Percentiles rank a stretch among this genome's conserved stretches.
Conservation (phyloP, 2,888 invertebrate species). For the Ferrisia virgata region DNA sequence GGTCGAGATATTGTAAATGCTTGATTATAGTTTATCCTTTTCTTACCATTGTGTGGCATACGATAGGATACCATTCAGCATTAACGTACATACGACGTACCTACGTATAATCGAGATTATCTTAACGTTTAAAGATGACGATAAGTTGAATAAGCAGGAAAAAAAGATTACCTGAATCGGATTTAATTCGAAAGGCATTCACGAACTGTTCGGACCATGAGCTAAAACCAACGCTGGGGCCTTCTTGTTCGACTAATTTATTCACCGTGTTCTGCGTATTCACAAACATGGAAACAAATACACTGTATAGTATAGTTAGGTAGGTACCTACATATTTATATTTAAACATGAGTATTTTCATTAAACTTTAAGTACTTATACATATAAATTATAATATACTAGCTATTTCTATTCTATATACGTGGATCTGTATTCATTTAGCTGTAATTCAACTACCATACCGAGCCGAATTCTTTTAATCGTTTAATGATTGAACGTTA, state of each 20-base stretch:
- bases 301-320: background rate
- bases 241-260: slow-evolving; percentile 94
- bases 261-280: slow-evolving; percentile 87
- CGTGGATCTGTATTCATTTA: no score
- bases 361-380: no score
- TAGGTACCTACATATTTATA: background rate
- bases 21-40: no score
- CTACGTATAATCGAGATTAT: no score
- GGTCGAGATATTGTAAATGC: background rate
- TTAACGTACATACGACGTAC: background rate
- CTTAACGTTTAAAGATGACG: background rate
- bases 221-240: slow-evolving; percentile 84
- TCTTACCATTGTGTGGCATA: no score
- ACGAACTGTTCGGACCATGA: slow-evolving; percentile 99
- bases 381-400: no score
- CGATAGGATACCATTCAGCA: no score
- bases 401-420: no score
- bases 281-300: slow-evolving; percentile 33
- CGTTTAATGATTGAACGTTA: no score
- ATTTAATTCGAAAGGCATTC: slow-evolving; percentile 84
- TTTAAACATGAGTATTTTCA: no score
- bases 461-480: no score
- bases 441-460: no score
- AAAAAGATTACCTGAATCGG: slow-evolving; percentile 9
- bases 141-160: background rate